Percentiles rank a stretch among this genome's conserved stretches.
Conservation (phyloP, 1,140 invertebrate species). For the Gonatopus flavifemur region DNA sequence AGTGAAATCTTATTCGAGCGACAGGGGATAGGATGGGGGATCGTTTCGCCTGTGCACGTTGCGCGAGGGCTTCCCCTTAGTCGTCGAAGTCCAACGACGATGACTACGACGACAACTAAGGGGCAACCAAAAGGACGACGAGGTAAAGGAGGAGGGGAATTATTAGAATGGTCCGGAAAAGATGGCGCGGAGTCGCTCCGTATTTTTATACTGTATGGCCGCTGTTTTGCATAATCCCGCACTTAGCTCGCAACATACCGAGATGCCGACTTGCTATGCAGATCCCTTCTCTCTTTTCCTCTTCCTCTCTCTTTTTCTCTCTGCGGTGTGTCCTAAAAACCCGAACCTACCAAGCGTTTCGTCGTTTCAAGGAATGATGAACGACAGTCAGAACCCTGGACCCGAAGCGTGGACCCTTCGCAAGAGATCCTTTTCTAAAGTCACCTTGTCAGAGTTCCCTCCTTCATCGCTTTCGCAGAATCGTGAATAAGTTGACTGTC, state of each 20-base stretch:
- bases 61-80: slow-evolving; percentile 8
- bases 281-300: slow-evolving; percentile 37
- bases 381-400: slow-evolving; percentile 32
- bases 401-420: no score
- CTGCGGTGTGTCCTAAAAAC: slow-evolving; percentile 33
- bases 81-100: slow-evolving; percentile 2
- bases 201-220: slow-evolving; percentile 62
- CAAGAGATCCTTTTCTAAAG: no score
- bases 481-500: no score
- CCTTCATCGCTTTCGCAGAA: no score
- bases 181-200: slow-evolving; percentile 60
- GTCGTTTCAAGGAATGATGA: slow-evolving; percentile 46
- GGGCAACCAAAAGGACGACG: slow-evolving; percentile 15
- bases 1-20: slow-evolving; percentile 27
- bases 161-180: slow-evolving; percentile 62
- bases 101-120: slow-evolving; percentile 5
- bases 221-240: slow-evolving; percentile 61
- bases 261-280: slow-evolving; percentile 53
- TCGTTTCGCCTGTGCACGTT: slow-evolving; percentile 12
- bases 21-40: neutral
- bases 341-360: slow-evolving; percentile 44
- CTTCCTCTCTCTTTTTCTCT: slow-evolving; percentile 7
- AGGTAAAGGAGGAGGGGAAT: slow-evolving; percentile 45
- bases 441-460: no score
- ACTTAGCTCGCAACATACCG: slow-evolving; percentile 58